Evolutionary conservation across 2,797 vertebrate genomes (phyloP).

Genomic region (Malacoraja senta): DNA sequence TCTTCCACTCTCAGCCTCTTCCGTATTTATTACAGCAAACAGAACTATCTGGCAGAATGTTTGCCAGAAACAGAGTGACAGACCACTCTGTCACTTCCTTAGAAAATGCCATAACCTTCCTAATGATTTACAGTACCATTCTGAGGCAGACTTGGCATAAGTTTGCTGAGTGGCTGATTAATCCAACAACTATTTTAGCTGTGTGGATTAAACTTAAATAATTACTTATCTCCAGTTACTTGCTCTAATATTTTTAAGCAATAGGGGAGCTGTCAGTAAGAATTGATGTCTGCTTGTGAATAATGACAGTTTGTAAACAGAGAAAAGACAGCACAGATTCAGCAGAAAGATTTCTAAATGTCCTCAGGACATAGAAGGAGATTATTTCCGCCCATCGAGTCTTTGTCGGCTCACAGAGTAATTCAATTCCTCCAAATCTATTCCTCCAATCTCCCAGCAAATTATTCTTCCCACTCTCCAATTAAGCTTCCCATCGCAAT

Average conservation of each 20-base stretch:
- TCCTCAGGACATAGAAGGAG: too few relatives aligned
- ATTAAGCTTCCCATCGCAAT: too few relatives aligned
- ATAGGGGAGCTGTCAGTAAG: neutral
- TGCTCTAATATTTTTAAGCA: neutral
- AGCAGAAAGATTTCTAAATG: neutral
- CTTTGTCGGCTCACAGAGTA: too few relatives aligned
- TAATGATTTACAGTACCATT: too few relatives aligned
- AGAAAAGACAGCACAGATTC: neutral
- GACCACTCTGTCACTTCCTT: too few relatives aligned
- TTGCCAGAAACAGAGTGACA: too few relatives aligned
- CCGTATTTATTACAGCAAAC: neutral
- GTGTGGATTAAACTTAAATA: neutral
- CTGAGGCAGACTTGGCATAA: neutral
- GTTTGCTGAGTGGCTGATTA: neutral
- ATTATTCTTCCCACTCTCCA: too few relatives aligned
- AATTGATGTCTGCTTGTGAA: neutral
- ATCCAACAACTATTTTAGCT: neutral
- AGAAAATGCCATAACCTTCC: neutral
- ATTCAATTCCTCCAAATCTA: too few relatives aligned
- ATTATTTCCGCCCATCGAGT: too few relatives aligned
- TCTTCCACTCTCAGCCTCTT: neutral
- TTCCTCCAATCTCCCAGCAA: too few relatives aligned
- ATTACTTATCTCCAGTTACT: neutral
- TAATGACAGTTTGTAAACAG: neutral
- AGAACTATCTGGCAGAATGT: too few relatives aligned